phyloP scores from a whole-genome alignment of 2,888 invertebrate species.

The Quadroppia sp. region DNA sequence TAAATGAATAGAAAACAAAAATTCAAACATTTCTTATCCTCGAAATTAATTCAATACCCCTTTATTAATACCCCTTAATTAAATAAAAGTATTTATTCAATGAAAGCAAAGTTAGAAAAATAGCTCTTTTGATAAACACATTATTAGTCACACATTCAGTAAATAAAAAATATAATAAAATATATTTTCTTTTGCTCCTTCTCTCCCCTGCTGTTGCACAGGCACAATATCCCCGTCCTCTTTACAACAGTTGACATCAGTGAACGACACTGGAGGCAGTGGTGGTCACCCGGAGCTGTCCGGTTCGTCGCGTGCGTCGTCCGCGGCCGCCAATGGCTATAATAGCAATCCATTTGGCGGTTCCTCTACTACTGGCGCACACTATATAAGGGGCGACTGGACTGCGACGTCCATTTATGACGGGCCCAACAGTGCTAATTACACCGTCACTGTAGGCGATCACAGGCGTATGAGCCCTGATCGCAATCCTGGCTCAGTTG shows the following conservation, averaged over 20 bases:
- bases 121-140: too few species aligned
- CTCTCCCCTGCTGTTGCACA: too few species aligned
- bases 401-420: neutral
- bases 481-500: constrained; percentile 5
- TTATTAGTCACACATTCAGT: too few species aligned
- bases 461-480: constrained; percentile 29
- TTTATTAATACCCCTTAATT: too few species aligned
- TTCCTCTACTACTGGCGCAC: constrained; percentile 5
- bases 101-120: too few species aligned
- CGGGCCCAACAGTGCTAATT: constrained; percentile 23
- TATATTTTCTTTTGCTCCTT: too few species aligned
- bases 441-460: constrained; percentile 25
- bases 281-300: constrained; percentile 19
- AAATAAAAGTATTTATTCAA: too few species aligned
- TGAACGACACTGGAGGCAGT: neutral
- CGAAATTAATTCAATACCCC: too few species aligned
- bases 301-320: neutral
- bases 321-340: constrained; percentile 30
- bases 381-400: neutral
- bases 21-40: too few species aligned
- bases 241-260: constrained; percentile 29
- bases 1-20: too few species aligned
- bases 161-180: too few species aligned
- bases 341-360: constrained; percentile 29
- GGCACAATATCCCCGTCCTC: constrained; percentile 26